Conservation (phyloP, 2,113 vertebrate genomes). For the Spea multiplicata region DNA sequence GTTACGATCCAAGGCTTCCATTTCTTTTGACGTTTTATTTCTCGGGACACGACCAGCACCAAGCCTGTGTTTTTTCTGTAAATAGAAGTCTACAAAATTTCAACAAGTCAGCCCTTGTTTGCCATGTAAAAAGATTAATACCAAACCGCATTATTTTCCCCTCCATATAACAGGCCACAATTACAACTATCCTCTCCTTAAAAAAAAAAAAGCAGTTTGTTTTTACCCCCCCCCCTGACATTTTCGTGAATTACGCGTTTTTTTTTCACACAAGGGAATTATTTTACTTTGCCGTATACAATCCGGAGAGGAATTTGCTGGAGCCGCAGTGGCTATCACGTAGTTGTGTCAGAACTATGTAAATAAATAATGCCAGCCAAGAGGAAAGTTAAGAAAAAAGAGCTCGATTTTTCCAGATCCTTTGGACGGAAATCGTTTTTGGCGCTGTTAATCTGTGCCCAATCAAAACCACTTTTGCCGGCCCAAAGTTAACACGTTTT, state of each 20-base stretch:
- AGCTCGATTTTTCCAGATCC: neutral
- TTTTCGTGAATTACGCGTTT: slow-evolving; percentile 8
- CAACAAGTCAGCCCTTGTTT: slow-evolving; percentile 74
- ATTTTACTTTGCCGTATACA: slow-evolving; percentile 13
- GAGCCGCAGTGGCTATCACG: slow-evolving; percentile 30
- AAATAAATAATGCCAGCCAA: slow-evolving; percentile 33
- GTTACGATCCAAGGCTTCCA: slow-evolving; percentile 56
- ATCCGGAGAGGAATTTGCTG: slow-evolving; percentile 22
- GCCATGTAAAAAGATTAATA: slow-evolving; percentile 68
- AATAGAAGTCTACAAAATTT: slow-evolving; percentile 71
- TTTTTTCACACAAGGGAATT: slow-evolving; percentile 27
- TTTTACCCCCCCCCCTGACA: slow-evolving; percentile 43
- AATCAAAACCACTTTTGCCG: slow-evolving; percentile 24
- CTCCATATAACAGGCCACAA: slow-evolving; percentile 63
- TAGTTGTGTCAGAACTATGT: slow-evolving; percentile 35
- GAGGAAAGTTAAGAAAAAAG: slow-evolving; percentile 11
- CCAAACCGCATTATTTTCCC: slow-evolving; percentile 71
- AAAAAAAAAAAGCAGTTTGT: slow-evolving; percentile 53
- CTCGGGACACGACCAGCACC: slow-evolving; percentile 58
- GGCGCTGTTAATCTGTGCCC: slow-evolving; percentile 4
- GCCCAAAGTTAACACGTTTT: slow-evolving; percentile 12
- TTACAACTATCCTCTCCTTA: slow-evolving; percentile 59
- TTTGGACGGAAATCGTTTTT: slow-evolving; percentile 19
- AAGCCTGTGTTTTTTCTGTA: slow-evolving; percentile 75
- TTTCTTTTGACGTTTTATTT: slow-evolving; percentile 12